Evolutionary conservation across 2,888 invertebrate genomes (phyloP), one percentile per base, ranked within the genome.

Genomic region (Melanotus villosus): DNA sequence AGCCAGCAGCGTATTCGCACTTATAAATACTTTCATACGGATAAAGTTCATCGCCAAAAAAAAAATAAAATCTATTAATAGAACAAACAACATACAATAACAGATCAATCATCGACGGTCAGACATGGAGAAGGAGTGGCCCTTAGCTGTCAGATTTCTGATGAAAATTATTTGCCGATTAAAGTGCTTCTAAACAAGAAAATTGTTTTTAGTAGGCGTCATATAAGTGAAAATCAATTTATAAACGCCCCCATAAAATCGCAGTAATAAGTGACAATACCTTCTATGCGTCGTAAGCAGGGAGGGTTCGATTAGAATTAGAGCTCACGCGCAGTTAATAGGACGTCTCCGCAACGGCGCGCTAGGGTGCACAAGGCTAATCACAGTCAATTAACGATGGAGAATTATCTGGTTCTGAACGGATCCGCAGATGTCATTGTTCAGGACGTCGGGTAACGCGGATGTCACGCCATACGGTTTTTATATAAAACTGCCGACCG

Each of bases 331-430:
- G 71, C 67, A 70, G 74, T 76, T 77, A 76, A 77, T 76, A 75
- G 76, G 76, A 77, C 77, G 70, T 73, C 74, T 72, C 69, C 63
- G 67, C 72, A 73, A 74, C 72, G 72, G 70, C 72, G 73, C 75
- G 73, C 71, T 72, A 73, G 76, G 71, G 75, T 71, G 75, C 76
- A 76, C 74, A 75, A 75, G 76, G 78, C 78, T 80, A 81, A 81
- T 81, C 81, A 80, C 80, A 80, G 80, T 79, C 81, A 81, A 81
- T 81, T 81, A 81, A 80, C 80, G 77, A 73, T 75, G 68, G 78
- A 79, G 80, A 78, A 78, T 78, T 80, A 80, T 81, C 80, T 80
- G 80, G 77, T 77, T 75, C 76, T 81, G 79, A 77, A 75, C 80
- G 77, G 77, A 80, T 79, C 79, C 76, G 76, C 73, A 74, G 77